Evolutionary conservation across 2,888 invertebrate genomes (phyloP), one percentile per base, ranked within the genome.

Genomic region (Tubulanus polymorphus): DNA sequence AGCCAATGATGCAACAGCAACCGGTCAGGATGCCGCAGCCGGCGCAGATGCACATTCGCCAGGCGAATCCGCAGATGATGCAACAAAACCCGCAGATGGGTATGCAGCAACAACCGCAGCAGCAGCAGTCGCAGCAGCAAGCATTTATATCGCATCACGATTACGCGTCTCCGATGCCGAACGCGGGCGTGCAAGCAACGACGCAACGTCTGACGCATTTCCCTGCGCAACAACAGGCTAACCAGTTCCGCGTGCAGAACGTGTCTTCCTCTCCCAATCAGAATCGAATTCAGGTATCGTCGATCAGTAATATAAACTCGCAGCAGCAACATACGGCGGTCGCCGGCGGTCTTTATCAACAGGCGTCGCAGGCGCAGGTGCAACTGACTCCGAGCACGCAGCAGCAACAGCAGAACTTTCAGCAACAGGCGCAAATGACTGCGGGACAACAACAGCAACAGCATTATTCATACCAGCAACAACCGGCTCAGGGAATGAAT

Each of bases 91-190:
- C 41, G 48, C 56, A 46, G 55, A 57, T 37, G 32, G 59, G 35
- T 55, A 53, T 50, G 26, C 59, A 45, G 56, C 51, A 47, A 35
- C 51, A 41, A 23, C 47, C 48, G 23, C 56, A 49, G 29, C 32
- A 51, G 32, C 56, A 53, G 41, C 61, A 60, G n/a, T 15, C 23
- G 8, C 23, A 26, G 48, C 48, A 47, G 23, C 3, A 15, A 47
- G 23, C 27, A 45, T 67, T 67, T 54, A 63, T 68, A 56, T 56
- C 63, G 8, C 71, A 70, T 35, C 66, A 62, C 46, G 67, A 69
- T 37, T 69, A 68, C 60, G 60, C 62, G 57, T 62, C 65, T 60
- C 63, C 63, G 15, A 55, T 26, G 58, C 59, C 29, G 61, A 60
- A 37, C 53, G 61, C 53, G 59, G 55, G 23, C 41, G 63, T 32